Conservation (phyloP, 2,797 vertebrate genomes). For the Hapalemur alaotrensis region DNA sequence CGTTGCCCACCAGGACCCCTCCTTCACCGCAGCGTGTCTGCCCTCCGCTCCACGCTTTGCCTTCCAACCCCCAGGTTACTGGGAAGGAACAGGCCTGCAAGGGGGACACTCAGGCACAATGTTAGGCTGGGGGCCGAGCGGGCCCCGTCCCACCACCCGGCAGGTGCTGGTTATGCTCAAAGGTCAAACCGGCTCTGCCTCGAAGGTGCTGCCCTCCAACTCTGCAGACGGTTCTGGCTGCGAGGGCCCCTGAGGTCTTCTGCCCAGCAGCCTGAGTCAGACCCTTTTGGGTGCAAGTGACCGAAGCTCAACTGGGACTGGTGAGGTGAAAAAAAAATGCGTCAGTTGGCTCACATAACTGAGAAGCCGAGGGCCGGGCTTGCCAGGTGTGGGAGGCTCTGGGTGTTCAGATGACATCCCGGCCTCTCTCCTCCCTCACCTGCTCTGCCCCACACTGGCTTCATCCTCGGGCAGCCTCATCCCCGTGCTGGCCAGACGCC, state of each 20-base stretch:
- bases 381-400: background rate
- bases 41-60: background rate
- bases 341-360: fast-evolving
- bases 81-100: background rate
- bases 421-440: background rate
- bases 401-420: background rate
- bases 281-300: background rate
- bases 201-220: background rate
- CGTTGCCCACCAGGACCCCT: background rate
- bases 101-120: background rate
- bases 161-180: background rate
- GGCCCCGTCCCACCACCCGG: background rate
- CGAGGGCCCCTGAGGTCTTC: background rate
- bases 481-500: background rate
- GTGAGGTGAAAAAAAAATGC: too few relatives aligned
- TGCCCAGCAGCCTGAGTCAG: background rate
- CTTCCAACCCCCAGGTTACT: background rate
- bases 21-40: background rate
- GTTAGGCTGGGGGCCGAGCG: background rate
- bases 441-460: fast-evolving
- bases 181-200: background rate
- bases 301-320: background rate
- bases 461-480: background rate
- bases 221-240: background rate
- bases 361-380: background rate